Evolutionary conservation across 2,113 vertebrate genomes (phyloP).

Genomic region (Brachypodius melanocephalos): DNA sequence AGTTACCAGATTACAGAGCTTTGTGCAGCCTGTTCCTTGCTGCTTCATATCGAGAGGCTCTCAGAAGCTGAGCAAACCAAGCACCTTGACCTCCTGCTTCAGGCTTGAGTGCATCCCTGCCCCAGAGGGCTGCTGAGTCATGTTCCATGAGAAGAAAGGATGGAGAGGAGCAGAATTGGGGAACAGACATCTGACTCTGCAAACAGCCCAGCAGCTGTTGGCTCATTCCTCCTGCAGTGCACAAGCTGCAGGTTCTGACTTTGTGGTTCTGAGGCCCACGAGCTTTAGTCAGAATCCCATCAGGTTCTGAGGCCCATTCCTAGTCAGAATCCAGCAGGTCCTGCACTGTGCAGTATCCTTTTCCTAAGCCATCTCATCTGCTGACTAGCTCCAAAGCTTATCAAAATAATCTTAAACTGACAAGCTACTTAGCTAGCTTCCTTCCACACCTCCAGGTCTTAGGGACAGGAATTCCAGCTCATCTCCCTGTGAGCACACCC

Average conservation of each 20-base stretch:
- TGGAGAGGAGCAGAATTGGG: neutral
- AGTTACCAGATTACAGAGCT: neutral
- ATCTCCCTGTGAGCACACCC: neutral
- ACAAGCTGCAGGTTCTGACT: neutral
- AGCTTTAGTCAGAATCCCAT: neutral
- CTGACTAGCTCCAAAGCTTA: neutral
- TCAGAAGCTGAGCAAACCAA: neutral
- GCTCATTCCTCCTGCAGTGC: neutral
- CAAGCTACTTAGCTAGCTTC: neutral
- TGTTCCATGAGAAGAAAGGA: neutral
- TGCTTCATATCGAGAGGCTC: neutral
- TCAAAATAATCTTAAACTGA: neutral
- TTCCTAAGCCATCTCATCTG: neutral
- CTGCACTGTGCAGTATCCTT: neutral
- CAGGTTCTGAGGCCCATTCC: neutral
- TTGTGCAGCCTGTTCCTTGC: neutral
- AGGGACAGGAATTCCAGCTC: neutral
- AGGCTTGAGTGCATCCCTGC: neutral
- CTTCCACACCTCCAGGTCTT: neutral
- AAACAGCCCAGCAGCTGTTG: neutral
- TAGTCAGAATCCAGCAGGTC: neutral
- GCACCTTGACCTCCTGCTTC: neutral
- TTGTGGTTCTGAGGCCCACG: neutral
- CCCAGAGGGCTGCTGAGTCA: neutral
- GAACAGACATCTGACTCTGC: neutral